A percentile compares a stretch with the other conserved stretches of the same genome.
phyloP scores from a whole-genome alignment of 37 sponge, comb jelly and placozoan genomes.

The Eunapius fragilis region DNA sequence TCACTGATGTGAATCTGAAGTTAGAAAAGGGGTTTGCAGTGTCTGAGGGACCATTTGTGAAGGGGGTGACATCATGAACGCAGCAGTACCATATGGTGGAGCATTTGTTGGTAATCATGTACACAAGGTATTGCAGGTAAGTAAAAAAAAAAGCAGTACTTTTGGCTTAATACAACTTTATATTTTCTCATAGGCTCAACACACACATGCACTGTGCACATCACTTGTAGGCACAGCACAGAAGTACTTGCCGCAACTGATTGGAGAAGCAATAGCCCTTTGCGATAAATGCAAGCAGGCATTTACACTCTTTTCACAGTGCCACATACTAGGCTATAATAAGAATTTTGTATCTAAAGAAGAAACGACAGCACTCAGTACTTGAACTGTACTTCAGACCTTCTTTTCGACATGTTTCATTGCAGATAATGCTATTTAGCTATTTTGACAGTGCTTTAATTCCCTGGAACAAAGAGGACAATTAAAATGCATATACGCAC shows the following conservation, averaged over 20 bases:
- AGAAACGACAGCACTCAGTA: constrained; percentile 16
- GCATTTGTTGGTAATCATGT: constrained; percentile 60
- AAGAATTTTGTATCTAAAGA: background rate
- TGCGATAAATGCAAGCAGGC: background rate
- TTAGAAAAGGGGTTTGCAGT: too few species aligned
- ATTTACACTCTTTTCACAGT: constrained; percentile 16
- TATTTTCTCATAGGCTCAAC: constrained; percentile 2
- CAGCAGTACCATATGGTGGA: constrained; percentile 38
- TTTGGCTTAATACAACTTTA: background rate
- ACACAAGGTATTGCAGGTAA: constrained; percentile 35
- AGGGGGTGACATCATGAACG: constrained; percentile 7
- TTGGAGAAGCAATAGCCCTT: background rate
- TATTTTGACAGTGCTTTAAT: constrained; percentile 17
- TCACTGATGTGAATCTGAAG: too few species aligned
- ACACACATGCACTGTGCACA: constrained; percentile 1
- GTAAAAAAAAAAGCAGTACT: background rate
- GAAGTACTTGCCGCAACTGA: background rate
- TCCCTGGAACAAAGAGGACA: constrained; percentile 6
- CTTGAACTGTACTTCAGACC: background rate
- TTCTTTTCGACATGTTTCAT: background rate
- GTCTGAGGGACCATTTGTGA: constrained; percentile 35
- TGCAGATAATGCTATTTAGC: constrained; percentile 5
- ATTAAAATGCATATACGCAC: constrained; percentile 50
- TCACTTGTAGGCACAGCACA: background rate
- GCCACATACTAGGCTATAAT: constrained; percentile 34